Base-by-base conservation (phyloP, 2,113 vertebrate genomes). In the Columba livia region DNA sequence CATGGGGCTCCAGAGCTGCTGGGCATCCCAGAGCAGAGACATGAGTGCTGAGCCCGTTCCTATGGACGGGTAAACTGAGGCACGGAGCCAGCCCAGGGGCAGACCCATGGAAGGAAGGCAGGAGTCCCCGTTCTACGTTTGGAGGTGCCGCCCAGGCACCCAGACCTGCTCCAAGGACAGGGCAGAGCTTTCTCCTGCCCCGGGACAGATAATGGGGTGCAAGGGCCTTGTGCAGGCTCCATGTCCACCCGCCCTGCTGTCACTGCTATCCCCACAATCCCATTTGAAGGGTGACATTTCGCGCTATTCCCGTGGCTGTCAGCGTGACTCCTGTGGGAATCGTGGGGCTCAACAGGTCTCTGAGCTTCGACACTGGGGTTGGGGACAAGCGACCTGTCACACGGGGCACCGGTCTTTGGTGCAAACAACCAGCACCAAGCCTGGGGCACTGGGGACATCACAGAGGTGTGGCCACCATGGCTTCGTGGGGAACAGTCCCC, bases 151-250 rank as follows among this genome's bases (percentile, higher is more conserved):
- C 12, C 15, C 51, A 31, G 28, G 17, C 15, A 11, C 10, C 26
- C 26, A 2, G 4, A 11, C 11, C 5, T 0, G 0, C 25, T 23
- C 16, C 1, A 0, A 48, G 28, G 9, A 34, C 2, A 15, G 31
- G 36, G 29, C 56, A 80, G 34, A 14, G 42, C 10, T 4, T 61
- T 26, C 42, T 40, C 42, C 71, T 25, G n/a, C 56, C 48, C 26
- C 28, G 58, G 47, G 66, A 31, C 31, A 47, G 20, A 24, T 7
- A 10, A 42, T n/a, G 44, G 28, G 38, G 38, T 15, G 31, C 31
- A 40, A 31, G 40, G 28, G 23, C 48, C 54, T 66, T 32, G 48
- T 54, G 19, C 2, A 3, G 57, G 29, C 29, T 34, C 60, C 9
- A 23, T 1, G 1, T 25, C 28, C 24, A 40, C 40, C 32, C 25